Base-by-base conservation (phyloP, 2,888 invertebrate species). In the Smittia sp. region DNA sequence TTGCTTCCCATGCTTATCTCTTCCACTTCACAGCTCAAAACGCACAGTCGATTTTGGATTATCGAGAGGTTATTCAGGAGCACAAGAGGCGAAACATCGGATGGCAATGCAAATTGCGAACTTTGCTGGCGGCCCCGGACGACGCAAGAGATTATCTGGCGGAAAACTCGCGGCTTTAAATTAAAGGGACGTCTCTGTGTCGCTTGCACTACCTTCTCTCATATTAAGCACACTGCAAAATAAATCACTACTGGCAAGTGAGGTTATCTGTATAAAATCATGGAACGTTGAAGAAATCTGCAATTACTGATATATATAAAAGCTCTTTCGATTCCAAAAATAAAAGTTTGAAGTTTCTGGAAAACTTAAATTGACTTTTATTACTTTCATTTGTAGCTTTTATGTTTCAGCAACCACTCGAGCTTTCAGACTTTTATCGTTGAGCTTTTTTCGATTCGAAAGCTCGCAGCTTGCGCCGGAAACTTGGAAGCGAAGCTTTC, bases 41-140 rank as follows among this genome's bases (percentile, higher is more conserved):
- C 89, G 95, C 22, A 93, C 92, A 39, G 85, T 95, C 75, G 96
- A 96, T 80, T 85, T 95, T 77, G 96, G 96, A 0, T 85, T 96
- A 74, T 91, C 89, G 78, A 90, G 95, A 69, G 95, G 95, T 24
- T 94, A 90, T 83, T 94, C 94, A 58, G 95, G 94, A 0, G 90
- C 93, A 27, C 91, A 94, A 78, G 92, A 94, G 75, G 94, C 94
- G 78, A 94, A 94, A 83, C 94, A 95, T 81, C 87, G 94, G 79
- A 92, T 95, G 90, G 95, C 94, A 1, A 82, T 94, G 70, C 92
- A 93, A 54, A 93, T 93, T 0, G 95, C 95, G 77, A 93, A 93
- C 83, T 93, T 89, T 84, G 92, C 94, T 22, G 92, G 91, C 1
- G 94, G 94, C 9, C 94, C 94, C 0, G 94, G 94, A 77, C 87